phyloP scores from a whole-genome alignment of 1,140 invertebrate species.

The Drosophila santomea region DNA sequence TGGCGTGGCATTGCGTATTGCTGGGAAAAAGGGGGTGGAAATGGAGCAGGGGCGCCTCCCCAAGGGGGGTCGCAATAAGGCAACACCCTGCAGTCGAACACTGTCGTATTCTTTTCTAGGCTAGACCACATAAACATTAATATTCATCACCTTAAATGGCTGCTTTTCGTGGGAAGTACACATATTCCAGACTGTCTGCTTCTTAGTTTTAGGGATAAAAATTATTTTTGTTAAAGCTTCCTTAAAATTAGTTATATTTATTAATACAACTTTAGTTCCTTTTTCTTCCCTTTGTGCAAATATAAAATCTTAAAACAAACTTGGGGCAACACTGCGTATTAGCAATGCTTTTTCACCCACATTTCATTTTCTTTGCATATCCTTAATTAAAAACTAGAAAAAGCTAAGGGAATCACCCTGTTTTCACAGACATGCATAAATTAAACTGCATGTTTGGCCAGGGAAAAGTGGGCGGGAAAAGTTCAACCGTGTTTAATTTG shows the following conservation, averaged over 20 bases:
- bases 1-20: conserved; percentile 47
- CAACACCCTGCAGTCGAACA: conserved; percentile 17
- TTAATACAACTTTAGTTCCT: too few relatives aligned
- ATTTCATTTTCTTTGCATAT: not conserved
- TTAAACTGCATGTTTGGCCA: conserved; percentile 25
- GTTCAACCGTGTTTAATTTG: conserved; percentile 59
- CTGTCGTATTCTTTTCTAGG: not conserved
- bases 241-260: not conserved
- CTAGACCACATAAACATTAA: conserved; percentile 12
- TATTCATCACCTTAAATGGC: conserved; percentile 18
- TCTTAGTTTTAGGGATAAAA: not conserved
- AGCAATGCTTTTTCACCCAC: not conserved
- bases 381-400: conserved; percentile 2
- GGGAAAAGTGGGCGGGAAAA: conserved; percentile 21
- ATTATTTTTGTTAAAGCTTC: too few relatives aligned
- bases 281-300: too few relatives aligned
- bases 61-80: conserved; percentile 2
- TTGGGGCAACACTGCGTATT: not conserved
- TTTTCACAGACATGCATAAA: conserved; percentile 45
- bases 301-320: not conserved
- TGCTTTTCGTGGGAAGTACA: not conserved
- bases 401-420: conserved; percentile 5
- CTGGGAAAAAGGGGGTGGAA: not conserved
- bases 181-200: not conserved
- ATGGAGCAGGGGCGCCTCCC: not conserved